Base-by-base conservation (phyloP, 2,888 invertebrate genomes). In the Drosophila seclusa region DNA sequence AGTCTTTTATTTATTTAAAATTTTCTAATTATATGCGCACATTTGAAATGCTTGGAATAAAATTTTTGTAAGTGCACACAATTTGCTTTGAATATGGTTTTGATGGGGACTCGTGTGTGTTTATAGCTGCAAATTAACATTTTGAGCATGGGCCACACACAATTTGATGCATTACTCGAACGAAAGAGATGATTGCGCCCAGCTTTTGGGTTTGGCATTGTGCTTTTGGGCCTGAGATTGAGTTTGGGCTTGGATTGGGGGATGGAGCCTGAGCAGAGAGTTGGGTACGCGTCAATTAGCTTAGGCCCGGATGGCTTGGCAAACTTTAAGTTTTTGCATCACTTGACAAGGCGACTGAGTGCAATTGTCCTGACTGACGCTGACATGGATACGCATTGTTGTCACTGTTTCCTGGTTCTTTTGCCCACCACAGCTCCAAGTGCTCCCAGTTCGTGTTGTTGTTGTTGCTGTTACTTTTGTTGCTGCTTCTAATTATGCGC, bases 311-410 rank as follows among this genome's bases (percentile, higher is more conserved):
- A 73, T 68, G 65, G 50, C 64, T 62, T 48, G 57, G 59, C 57
- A 59, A 77, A 74, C 76, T 85, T 78, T 52, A 86, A 88, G 88
- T 83, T 88, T 84, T 83, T 76, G 75, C 81, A 87, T 73, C 87
- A 82, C 77, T 89, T 69, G 62, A 55, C 71, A 62, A 69, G 63
- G 70, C 76, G 75, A 80, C 76, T 80, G 68, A 62, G 64, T 75
- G 78, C 78, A 80, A 67, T 75, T 76, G 70, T 73, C 58, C 21
- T 75, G 83, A 60, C 63, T 76, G 84, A 71, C 70, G 73, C 73
- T 74, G 85, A 87, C 84, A 85, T 77, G 83, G 78, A 83, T 80
- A 77, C 78, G 76, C 85, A 76, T 78, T 86, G 81, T 76, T 81
- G 73, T 76, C 65, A 21, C 77, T 62, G 81, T 76, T 87, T 88